These are phyloP conservation scores for Luperina testacea DNA, from an alignment of 2,888 invertebrate species.

Conservation along the genomic window DNA sequence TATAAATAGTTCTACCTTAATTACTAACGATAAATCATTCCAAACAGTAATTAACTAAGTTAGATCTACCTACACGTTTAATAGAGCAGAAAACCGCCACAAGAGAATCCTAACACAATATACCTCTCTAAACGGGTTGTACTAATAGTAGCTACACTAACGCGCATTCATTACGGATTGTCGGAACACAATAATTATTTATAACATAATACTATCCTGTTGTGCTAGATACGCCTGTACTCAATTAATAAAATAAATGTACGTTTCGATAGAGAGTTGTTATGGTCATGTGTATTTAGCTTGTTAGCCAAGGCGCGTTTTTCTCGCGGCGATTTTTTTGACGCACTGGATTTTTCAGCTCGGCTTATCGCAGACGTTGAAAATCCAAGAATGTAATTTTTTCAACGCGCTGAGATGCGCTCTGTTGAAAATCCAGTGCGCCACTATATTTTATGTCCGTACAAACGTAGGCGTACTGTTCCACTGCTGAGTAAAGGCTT, in stretches of 20 bases:
- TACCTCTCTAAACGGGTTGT: not conserved
- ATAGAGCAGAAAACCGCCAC: slow-evolving; percentile 6
- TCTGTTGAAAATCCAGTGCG: too few relatives aligned
- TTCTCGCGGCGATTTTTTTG: too few relatives aligned
- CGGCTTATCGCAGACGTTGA: too few relatives aligned
- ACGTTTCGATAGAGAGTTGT: not conserved
- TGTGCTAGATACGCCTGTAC: slow-evolving; percentile 22
- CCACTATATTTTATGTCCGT: too few relatives aligned
- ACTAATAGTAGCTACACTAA: slow-evolving; percentile 24
- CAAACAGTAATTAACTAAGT: not conserved
- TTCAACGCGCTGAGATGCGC: too few relatives aligned
- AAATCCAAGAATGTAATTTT: too few relatives aligned
- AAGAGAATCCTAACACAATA: slow-evolving; percentile 4
- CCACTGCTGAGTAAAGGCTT: not conserved
- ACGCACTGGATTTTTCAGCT: too few relatives aligned
- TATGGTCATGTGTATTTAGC: not conserved
- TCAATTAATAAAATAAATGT: slow-evolving; percentile 14
- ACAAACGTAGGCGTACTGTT: too few relatives aligned
- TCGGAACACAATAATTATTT: slow-evolving; percentile 44
- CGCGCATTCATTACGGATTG: slow-evolving; percentile 39
- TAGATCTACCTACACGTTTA: not conserved
- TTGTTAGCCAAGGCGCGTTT: too few relatives aligned
- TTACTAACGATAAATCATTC: slow-evolving; percentile 7
- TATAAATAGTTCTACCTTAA: not conserved
- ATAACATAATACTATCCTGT: slow-evolving; percentile 43